Evolutionary conservation across 2,888 invertebrate genomes (phyloP), one percentile per base, ranked within the genome.

Genomic region (Cataglyphis rosenhaueri): DNA sequence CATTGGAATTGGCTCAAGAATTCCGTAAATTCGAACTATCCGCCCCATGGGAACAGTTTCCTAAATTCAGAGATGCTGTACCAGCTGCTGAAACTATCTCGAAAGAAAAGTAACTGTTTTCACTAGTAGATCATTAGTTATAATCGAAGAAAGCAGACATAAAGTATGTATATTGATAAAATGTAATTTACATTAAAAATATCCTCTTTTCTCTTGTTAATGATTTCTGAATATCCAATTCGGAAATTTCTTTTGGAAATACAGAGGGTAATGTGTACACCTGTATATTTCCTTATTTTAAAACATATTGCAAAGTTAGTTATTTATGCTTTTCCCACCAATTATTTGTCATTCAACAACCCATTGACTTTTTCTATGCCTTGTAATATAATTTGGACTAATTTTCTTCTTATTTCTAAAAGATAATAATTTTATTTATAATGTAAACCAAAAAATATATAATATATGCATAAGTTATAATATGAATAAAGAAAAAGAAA

Each of bases 21-120:
- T 99, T 99, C 95, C 96, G 99, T 76, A 98, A 98, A 94, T 99
- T 99, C 95, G 99, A 99, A 94, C 96, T 99, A 86, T 97, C 97
- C 87, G 98, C 98, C 35, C 99, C 99, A 0, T 99, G 99, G 99
- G 99, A 99, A 95, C 98, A 98, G 92, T 99, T 99, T 94, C 99
- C 99, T 0, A 98, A 98, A 93, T 98, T 98, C 95, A 95, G 97
- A 88, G 95, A 96, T 84, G 95, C 96, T 10, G 96, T 96, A 91
- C 96, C 97, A 10, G 95, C 96, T 62, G 91, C 96, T 3, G 97
- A 97, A 93, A 96, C 95, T 8, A 94, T 94, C 38, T 90, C 93
- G 66, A 92, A 91, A 87, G 91, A 89, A 87, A 92, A 91, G 57
- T 90, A 86, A 89, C 0, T 61, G 44, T 21, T 59, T 18, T 41